Conservation (phyloP, 2,797 vertebrate species). For the Characodon lateralis region DNA sequence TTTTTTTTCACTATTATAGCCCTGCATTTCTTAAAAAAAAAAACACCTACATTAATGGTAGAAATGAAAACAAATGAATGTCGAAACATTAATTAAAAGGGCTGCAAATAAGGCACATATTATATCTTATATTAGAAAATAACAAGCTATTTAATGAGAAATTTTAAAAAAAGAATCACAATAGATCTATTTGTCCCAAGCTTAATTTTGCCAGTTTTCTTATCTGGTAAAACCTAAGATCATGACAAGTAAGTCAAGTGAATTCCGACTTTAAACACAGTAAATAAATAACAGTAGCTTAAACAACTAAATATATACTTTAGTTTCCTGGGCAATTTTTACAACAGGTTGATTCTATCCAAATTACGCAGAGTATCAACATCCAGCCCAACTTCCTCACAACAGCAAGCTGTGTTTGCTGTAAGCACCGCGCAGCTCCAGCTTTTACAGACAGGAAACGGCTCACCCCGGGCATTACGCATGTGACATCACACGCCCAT, state of each 20-base stretch:
- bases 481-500: slow-evolving; percentile 76
- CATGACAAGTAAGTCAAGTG: neutral
- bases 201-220: neutral
- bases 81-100: neutral
- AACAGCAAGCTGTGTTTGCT: slow-evolving; percentile 27
- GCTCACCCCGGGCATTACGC: slow-evolving; percentile 30
- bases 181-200: neutral
- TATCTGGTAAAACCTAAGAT: neutral
- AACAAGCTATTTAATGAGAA: too few relatives aligned
- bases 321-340: neutral
- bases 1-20: neutral
- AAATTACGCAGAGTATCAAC: slow-evolving; percentile 1
- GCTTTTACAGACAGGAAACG: slow-evolving; percentile 63
- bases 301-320: neutral
- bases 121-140: neutral
- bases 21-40: neutral
- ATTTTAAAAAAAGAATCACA: neutral
- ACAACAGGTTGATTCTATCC: neutral
- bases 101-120: neutral
- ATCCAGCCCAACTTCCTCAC: slow-evolving; percentile 22
- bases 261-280: neutral
- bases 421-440: slow-evolving; percentile 26
- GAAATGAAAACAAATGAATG: neutral
- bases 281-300: neutral
- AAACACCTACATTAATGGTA: neutral